These are phyloP conservation scores for Chesias legatella DNA, from an alignment of 2,888 invertebrate species.

Conservation along the genomic window DNA sequence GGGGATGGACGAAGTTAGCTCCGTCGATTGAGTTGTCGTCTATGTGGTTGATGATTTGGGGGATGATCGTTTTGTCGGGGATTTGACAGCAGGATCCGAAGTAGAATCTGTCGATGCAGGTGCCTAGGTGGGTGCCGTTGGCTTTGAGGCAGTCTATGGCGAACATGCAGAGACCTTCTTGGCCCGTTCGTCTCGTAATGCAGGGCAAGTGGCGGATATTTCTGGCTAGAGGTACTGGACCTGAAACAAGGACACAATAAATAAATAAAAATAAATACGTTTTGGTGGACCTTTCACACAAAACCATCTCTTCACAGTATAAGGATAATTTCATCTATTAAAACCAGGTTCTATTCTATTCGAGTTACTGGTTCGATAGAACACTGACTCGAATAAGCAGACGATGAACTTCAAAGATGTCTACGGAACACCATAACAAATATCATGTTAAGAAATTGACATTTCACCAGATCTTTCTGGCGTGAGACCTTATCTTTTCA, in stretches of 20 bases:
- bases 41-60: conserved; percentile 82
- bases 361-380: no score
- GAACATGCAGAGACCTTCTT: conserved; percentile 95
- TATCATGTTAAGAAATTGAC: no score
- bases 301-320: no score
- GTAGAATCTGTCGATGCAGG: conserved; percentile 95
- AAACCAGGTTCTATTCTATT: no score
- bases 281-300: no score
- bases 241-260: conserved; percentile 48
- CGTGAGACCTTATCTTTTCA: no score
- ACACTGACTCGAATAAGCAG: no score
- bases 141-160: conserved; percentile 95
- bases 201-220: conserved; percentile 95
- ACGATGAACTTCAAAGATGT: no score
- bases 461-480: no score
- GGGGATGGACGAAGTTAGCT: conserved; percentile 68
- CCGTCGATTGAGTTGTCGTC: conserved; percentile 82
- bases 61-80: conserved; percentile 73
- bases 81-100: conserved; percentile 95
- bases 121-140: conserved; percentile 94
- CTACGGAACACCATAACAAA: no score
- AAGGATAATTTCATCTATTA: no score
- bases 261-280: no score
- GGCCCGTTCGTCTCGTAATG: conserved; percentile 88
- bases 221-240: conserved; percentile 88